Conservation (phyloP, 2,797 vertebrate genomes). For the Premnoplex brunnescens region DNA sequence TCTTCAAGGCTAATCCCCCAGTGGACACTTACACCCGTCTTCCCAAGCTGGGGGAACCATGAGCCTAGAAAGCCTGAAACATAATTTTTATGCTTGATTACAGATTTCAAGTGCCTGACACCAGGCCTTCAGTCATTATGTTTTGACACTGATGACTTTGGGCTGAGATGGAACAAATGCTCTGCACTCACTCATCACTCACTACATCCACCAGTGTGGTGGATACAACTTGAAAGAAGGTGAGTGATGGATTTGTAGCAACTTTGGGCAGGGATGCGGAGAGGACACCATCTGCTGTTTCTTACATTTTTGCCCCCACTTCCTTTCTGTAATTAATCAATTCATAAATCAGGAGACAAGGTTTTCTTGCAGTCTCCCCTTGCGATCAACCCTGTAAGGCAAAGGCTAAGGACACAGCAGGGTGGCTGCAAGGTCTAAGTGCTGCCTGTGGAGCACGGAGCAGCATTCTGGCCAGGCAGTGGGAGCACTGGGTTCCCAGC, state of each 20-base stretch:
- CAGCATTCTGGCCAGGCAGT: neutral
- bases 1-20: neutral
- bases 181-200: neutral
- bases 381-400: rapidly evolving
- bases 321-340: neutral
- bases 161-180: neutral
- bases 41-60: neutral
- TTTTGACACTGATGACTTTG: neutral
- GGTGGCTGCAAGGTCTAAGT: neutral
- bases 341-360: neutral
- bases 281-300: conserved; percentile 33
- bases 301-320: neutral
- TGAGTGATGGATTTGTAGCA: conserved; percentile 32
- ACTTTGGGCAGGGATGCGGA: neutral
- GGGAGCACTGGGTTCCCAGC: neutral
- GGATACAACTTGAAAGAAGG: neutral
- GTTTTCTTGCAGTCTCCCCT: neutral
- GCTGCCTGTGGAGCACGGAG: neutral
- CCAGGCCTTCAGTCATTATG: neutral
- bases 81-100: conserved; percentile 1
- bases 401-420: neutral
- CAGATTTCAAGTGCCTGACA: neutral
- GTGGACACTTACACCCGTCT: rapidly evolving
- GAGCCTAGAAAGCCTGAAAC: neutral
- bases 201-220: neutral